phyloP scores from a whole-genome alignment of 2,797 vertebrate species.

The Myotis daubentonii region DNA sequence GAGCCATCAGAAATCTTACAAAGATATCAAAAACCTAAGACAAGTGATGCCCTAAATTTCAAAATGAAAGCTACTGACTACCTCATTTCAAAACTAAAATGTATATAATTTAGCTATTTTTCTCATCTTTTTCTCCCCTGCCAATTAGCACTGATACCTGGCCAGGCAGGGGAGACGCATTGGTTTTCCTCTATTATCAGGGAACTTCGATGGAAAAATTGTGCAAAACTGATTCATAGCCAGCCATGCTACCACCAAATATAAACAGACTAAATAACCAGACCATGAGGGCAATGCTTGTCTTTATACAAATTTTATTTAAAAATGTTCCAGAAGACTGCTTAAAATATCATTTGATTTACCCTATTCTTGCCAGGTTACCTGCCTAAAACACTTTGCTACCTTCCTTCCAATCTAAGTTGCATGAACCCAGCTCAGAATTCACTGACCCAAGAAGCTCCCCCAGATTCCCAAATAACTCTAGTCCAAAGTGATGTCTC shows the following conservation, averaged over 20 bases:
- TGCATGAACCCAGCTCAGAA: neutral
- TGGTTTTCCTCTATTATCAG: neutral
- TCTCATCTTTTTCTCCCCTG: neutral
- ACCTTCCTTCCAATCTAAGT: neutral
- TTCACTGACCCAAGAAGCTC: neutral
- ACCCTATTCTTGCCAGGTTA: neutral
- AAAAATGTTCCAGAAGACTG: neutral
- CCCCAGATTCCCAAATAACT: neutral
- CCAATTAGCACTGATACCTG: neutral
- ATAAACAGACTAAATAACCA: neutral
- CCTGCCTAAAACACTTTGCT: neutral
- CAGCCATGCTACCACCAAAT: neutral
- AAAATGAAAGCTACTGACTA: neutral
- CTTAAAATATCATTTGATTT: neutral
- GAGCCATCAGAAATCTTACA: neutral
- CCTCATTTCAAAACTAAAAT: conserved; percentile 37
- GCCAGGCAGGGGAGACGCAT: too few relatives aligned
- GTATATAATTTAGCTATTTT: neutral
- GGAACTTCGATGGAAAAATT: neutral
- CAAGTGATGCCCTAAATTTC: neutral
- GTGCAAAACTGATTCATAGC: neutral
- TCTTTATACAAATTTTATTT: neutral
- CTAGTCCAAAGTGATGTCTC: neutral
- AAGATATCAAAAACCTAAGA: neutral
- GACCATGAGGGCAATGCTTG: neutral